Evolutionary conservation across 2,888 invertebrate species (phyloP).

Genomic region (Leptogaster cylindrica): DNA sequence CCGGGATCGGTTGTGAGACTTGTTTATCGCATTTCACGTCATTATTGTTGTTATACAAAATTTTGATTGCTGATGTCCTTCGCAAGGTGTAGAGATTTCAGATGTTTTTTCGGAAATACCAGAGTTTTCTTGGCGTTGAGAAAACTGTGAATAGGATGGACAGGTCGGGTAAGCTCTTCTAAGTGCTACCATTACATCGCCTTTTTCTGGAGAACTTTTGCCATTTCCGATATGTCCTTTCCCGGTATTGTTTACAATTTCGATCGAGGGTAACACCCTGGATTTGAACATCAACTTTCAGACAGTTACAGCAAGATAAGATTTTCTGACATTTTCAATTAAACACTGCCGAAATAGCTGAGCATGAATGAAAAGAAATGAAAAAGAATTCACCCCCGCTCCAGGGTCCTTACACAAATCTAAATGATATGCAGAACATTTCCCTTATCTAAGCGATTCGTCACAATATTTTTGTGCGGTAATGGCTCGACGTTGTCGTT

Average conservation of each 20-base stretch:
- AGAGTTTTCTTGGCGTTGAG: neutral
- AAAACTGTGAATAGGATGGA: neutral
- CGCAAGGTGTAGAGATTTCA: neutral
- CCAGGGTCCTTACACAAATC: slow-evolving; percentile 8
- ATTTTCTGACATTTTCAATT: slow-evolving; percentile 31
- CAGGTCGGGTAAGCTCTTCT: neutral
- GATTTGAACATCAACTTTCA: slow-evolving; percentile 23
- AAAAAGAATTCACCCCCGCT: slow-evolving; percentile 1
- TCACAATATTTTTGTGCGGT: slow-evolving; percentile 48
- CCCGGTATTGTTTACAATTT: slow-evolving; percentile 11
- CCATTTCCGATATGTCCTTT: slow-evolving; percentile 23
- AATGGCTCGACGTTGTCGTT: slow-evolving; percentile 43
- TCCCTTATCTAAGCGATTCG: slow-evolving; percentile 52
- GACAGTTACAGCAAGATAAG: slow-evolving; percentile 28
- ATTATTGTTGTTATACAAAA: neutral
- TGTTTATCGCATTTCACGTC: neutral
- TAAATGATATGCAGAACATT: slow-evolving; percentile 51
- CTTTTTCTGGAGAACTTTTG: neutral
- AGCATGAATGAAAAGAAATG: neutral
- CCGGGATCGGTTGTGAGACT: neutral
- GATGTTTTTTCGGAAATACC: neutral
- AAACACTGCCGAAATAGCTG: slow-evolving; percentile 8
- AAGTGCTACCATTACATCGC: neutral
- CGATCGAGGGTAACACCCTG: slow-evolving; percentile 2
- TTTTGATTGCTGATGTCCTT: slow-evolving; percentile 10